Evolutionary conservation across 2,888 invertebrate species (phyloP).

Genomic region (Chaitophorus viminalis): DNA sequence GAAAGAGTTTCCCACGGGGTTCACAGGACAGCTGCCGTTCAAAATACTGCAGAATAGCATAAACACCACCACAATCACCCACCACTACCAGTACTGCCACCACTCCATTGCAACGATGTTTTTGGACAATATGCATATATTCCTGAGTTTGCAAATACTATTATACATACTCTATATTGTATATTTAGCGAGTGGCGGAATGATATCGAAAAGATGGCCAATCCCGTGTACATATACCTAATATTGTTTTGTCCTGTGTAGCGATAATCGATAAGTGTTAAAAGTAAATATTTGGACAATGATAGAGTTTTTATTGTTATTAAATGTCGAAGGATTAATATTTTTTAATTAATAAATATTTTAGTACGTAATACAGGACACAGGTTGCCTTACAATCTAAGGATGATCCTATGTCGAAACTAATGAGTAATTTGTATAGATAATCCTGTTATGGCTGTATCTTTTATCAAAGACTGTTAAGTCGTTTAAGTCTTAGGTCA

Average conservation of each 20-base stretch:
- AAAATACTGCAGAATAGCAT: constrained; percentile 42
- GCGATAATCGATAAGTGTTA: not conserved
- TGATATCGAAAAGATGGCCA: constrained; percentile 31
- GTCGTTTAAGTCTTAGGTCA: too few species aligned
- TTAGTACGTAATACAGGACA: too few species aligned
- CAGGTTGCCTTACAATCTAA: too few species aligned
- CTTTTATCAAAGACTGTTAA: too few species aligned
- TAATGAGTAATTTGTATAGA: too few species aligned
- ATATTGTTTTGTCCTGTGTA: not conserved
- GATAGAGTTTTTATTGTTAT: too few species aligned
- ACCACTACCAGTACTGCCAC: not conserved
- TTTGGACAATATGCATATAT: constrained; percentile 1
- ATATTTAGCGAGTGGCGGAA: not conserved
- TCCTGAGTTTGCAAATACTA: constrained; percentile 35
- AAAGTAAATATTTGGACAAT: not conserved
- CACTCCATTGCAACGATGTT: not conserved
- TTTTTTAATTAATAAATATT: too few species aligned
- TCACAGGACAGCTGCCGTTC: constrained; percentile 51
- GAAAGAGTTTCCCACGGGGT: constrained; percentile 59
- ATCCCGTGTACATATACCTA: not conserved
- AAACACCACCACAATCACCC: not conserved
- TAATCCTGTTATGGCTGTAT: too few species aligned
- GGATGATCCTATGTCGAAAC: too few species aligned
- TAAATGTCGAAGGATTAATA: not conserved
- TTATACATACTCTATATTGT: not conserved